Evolutionary conservation across 1,140 invertebrate species (phyloP).

Genomic region (Macrostomum lignano): DNA sequence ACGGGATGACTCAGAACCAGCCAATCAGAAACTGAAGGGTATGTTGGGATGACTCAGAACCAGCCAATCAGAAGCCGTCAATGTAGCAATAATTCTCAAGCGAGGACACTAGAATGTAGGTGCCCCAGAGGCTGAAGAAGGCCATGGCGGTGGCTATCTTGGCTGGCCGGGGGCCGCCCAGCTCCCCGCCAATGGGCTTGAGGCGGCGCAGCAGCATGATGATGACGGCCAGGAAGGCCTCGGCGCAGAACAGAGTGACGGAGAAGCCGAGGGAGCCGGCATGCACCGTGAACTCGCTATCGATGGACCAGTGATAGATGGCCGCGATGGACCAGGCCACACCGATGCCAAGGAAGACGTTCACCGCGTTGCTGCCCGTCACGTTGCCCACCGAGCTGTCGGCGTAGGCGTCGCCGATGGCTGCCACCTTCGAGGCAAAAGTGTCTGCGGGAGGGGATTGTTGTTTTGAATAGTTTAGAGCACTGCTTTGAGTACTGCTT

Average conservation of each 20-base stretch:
- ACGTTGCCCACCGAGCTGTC: conserved; percentile 93
- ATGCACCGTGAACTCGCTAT: conserved; percentile 27
- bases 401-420: conserved; percentile 84
- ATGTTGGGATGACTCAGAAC: too few species aligned
- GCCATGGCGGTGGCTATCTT: conserved; percentile 45
- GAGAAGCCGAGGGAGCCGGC: conserved; percentile 33
- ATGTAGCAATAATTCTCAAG: conserved; percentile 67
- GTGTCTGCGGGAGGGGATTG: conserved; percentile 50
- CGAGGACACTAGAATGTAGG: conserved; percentile 63
- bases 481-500: too few species aligned
- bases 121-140: conserved; percentile 57
- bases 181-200: conserved; percentile 44
- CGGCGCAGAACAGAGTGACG: conserved; percentile 33
- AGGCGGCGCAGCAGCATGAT: conserved; percentile 49
- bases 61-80: conserved; percentile 52
- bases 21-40: too few species aligned
- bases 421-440: conserved; percentile 90
- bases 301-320: conserved; percentile 24
- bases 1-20: too few species aligned
- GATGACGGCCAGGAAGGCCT: conserved; percentile 27
- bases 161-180: conserved; percentile 48
- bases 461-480: too few species aligned
- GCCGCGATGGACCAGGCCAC: conserved; percentile 31
- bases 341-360: conserved; percentile 43
- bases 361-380: conserved; percentile 91